Conservation (phyloP, 2,797 vertebrate genomes). For the Tolypeutes matacus region DNA sequence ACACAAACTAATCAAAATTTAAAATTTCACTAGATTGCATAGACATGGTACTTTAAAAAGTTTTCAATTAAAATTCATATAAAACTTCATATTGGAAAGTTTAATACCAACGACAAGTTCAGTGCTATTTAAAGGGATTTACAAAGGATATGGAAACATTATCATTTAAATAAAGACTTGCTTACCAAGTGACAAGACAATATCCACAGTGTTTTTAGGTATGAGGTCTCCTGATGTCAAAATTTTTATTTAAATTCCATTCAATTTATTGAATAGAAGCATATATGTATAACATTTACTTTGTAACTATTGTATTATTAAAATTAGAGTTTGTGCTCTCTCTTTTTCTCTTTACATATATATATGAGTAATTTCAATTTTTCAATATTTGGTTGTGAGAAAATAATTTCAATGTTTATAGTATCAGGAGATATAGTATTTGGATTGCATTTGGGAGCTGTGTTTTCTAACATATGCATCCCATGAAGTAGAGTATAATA, state of each 20-base stretch:
- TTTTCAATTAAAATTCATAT: slow-evolving; percentile 15
- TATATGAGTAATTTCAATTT: neutral
- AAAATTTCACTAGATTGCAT: neutral
- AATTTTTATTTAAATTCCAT: neutral
- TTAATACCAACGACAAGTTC: neutral
- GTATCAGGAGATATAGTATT: neutral
- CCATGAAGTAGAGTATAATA: neutral
- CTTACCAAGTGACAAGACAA: neutral
- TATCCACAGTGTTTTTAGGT: neutral
- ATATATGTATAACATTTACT: neutral
- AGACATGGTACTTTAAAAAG: neutral
- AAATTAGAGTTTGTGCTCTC: neutral
- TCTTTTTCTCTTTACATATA: neutral
- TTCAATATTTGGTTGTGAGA: neutral
- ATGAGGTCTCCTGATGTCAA: neutral
- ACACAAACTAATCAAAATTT: neutral
- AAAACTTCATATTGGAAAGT: neutral
- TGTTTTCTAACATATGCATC: neutral
- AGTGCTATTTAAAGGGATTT: neutral
- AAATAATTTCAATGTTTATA: neutral
- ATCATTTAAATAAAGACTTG: neutral
- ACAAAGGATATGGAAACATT: neutral
- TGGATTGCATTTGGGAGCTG: neutral
- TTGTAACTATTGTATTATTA: neutral
- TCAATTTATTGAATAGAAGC: neutral